Evolutionary conservation across 1,140 invertebrate genomes (phyloP).

Genomic region (Campoletis sonorensis): DNA sequence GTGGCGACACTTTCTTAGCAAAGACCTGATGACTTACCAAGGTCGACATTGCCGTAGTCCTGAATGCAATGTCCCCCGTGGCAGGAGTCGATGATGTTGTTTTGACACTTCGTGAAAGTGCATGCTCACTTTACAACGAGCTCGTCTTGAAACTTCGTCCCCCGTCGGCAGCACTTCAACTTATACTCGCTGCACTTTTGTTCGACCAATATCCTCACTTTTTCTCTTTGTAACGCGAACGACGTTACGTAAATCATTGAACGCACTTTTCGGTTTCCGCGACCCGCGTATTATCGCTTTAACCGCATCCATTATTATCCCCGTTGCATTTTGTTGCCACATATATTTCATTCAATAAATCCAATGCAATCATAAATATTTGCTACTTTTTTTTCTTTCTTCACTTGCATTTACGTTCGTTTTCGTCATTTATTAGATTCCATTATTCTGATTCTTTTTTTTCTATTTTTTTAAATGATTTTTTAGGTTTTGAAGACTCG

Average conservation of each 20-base stretch:
- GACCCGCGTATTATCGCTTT: background rate
- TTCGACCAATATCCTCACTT: background rate
- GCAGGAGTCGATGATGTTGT: slow-evolving; percentile 12
- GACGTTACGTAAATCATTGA: slow-evolving; percentile 13
- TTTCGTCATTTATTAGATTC: no score
- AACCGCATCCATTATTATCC: background rate
- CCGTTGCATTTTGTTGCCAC: background rate
- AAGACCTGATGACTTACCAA: background rate
- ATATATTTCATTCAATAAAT: slow-evolving; percentile 1
- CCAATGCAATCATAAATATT: no score
- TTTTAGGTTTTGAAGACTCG: no score
- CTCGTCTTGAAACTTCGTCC: background rate
- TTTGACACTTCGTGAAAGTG: slow-evolving; percentile 31
- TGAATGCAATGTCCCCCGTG: background rate
- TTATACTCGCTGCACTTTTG: slow-evolving; percentile 12
- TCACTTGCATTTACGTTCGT: background rate
- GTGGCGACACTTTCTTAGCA: background rate
- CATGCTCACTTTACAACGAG: slow-evolving; percentile 28
- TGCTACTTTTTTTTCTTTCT: background rate
- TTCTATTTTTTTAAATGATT: no score
- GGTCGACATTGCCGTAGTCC: background rate
- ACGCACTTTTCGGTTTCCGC: background rate
- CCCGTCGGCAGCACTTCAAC: background rate
- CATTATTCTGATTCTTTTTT: no score
- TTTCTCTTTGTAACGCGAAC: background rate